Percentiles rank a stretch among this genome's conserved stretches.
Conservation (phyloP, 2,113 vertebrate species). For the Mohoua ochrocephala region DNA sequence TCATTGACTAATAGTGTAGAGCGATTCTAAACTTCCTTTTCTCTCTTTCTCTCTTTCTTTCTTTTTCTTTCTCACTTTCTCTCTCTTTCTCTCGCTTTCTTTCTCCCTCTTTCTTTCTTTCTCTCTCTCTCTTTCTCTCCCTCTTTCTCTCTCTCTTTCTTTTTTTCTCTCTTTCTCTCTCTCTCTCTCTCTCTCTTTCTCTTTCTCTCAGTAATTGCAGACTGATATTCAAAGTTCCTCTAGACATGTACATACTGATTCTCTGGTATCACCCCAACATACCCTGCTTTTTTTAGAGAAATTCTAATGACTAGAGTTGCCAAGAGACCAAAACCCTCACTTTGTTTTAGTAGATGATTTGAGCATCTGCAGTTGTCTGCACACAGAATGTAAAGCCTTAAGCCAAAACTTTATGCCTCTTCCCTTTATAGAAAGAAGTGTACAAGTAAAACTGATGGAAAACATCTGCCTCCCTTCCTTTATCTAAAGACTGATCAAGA, state of each 20-base stretch:
- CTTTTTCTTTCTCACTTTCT: neutral
- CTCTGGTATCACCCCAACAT: neutral
- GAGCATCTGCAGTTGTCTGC: neutral
- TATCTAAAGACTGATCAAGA: conserved; percentile 19
- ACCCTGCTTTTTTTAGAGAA: neutral
- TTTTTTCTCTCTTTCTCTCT: rapidly evolving
- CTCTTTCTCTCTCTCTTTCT: too few relatives aligned
- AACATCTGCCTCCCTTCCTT: neutral
- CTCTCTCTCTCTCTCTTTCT: rapidly evolving
- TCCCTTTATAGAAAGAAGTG: neutral
- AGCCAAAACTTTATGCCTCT: neutral
- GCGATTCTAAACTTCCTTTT: rapidly evolving
- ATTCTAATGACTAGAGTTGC: neutral
- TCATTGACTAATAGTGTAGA: neutral
- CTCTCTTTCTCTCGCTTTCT: too few relatives aligned
- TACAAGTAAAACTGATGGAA: neutral
- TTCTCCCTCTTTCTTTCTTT: too few relatives aligned
- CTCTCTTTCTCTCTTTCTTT: too few relatives aligned
- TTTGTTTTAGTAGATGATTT: neutral
- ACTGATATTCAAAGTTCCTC: neutral
- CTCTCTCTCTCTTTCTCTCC: neutral
- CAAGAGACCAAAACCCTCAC: neutral
- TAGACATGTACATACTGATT: neutral
- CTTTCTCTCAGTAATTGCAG: neutral
- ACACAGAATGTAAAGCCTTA: neutral